Percentiles rank a stretch among this genome's conserved stretches.
These are phyloP conservation scores for Sebastes iracundus DNA, from an alignment of 2,797 vertebrate species.

Conservation along the genomic window DNA sequence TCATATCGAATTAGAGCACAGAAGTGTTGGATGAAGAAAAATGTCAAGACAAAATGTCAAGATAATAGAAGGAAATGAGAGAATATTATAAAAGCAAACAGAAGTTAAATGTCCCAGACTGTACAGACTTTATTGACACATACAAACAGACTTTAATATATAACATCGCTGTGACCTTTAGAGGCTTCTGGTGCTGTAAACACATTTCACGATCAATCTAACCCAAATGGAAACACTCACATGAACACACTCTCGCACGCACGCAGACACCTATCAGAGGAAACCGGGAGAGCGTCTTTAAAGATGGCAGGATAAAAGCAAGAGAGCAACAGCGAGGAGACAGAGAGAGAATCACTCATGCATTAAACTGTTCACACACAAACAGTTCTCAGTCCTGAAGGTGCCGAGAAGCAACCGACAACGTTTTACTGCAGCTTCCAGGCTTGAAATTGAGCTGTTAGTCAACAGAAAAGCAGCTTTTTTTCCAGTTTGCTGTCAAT, in stretches of 20 bases:
- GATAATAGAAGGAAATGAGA: conserved; percentile 1
- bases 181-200: conserved; percentile 47
- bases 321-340: background rate
- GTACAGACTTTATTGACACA: background rate
- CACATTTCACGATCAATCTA: conserved; percentile 59
- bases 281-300: background rate
- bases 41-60: background rate
- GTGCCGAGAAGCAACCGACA: conserved; percentile 20
- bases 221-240: conserved; percentile 44
- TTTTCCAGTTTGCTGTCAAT: background rate
- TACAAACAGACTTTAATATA: conserved; percentile 39
- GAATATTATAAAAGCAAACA: background rate
- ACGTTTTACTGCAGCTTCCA: conserved; percentile 31
- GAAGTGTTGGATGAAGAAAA: background rate
- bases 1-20: background rate
- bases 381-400: conserved; percentile 24
- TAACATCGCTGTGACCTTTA: conserved; percentile 58
- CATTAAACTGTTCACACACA: conserved; percentile 50
- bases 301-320: conserved; percentile 40
- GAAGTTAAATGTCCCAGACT: conserved; percentile 14
- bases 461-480: background rate
- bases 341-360: conserved; percentile 48
- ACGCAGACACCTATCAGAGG: background rate
- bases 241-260: background rate
- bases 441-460: conserved; percentile 34